Conservation (phyloP, 2,113 vertebrate genomes). For the Corythornis vintsioides region DNA sequence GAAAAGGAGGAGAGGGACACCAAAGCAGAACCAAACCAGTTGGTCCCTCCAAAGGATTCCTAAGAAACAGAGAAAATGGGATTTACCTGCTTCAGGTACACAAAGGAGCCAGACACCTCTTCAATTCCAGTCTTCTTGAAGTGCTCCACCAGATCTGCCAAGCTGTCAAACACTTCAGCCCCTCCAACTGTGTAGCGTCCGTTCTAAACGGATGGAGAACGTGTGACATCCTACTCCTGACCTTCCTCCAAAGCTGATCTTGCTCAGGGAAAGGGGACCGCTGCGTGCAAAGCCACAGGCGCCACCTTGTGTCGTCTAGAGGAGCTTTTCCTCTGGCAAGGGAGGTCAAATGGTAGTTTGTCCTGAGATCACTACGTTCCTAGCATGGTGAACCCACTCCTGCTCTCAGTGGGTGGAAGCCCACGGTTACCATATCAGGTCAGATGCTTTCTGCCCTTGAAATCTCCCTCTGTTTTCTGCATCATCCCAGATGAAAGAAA, state of each 20-base stretch:
- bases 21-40: background rate
- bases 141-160: slow-evolving; percentile 90
- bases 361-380: background rate
- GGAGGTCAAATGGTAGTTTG: background rate
- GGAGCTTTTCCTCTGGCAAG: background rate
- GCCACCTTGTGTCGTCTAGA: background rate
- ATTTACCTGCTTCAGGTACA: slow-evolving; percentile 86
- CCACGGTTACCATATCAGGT: background rate
- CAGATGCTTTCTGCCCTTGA: background rate
- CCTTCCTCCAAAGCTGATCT: background rate
- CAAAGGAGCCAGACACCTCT: slow-evolving; percentile 86
- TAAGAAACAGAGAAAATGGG: background rate
- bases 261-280: fast-evolving
- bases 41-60: background rate
- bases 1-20: background rate
- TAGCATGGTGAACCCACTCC: background rate
- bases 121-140: slow-evolving; percentile 91
- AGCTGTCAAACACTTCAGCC: slow-evolving; percentile 82
- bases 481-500: background rate
- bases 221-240: background rate
- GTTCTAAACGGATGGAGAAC: slow-evolving; percentile 72
- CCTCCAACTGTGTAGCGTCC: slow-evolving; percentile 89
- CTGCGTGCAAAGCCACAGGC: background rate
- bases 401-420: background rate
- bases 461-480: background rate